Evolutionary conservation across 2,888 invertebrate genomes (phyloP), one percentile per base, ranked within the genome.

Genomic region (Calliphora vomitoria): DNA sequence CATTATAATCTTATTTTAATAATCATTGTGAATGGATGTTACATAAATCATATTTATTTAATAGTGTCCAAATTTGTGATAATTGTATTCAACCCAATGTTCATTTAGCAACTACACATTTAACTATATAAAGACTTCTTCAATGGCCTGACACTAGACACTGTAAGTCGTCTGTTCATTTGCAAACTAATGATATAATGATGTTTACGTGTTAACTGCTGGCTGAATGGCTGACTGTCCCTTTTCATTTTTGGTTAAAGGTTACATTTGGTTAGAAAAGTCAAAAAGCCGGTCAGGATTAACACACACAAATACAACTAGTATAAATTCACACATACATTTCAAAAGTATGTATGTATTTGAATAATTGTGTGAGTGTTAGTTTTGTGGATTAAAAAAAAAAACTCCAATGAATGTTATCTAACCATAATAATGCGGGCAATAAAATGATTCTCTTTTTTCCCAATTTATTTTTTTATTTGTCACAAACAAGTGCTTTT

Each of bases 361-460:
- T 50, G 44, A 47, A 55, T 64, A 53, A 50, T 55, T 64, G 25
- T 38, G 25, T 20, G 53, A n/a, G 18, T 64, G 50, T 68, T 74
- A 35, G 69, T 76, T 85, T 75, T 71, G 75, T 55, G 50, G 41
- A 80, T 64, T 80, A 53, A 20, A 76, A 18, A 62, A 60, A 58
- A 75, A 64, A 81, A 38, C 64, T 38, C 20, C 13, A 64, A 53
- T 71, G 44, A 79, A 64, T 86, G 53, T 79, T 78, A 74, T 86
- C 55, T 76, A 55, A 81, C 83, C 86, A 81, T 80, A 78, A 83
- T 83, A 83, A 76, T 80, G 80, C 78, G 86, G 86, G 80, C 13
- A 71, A 76, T 55, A 50, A 83, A 83, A 76, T 72, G 44, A 74
- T 82, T 86, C 11, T 74, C 2, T 25, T 35, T 66, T 66, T 68